A percentile compares a stretch with the other conserved stretches of the same genome.
Conservation (phyloP, 2,888 invertebrate species). For the Oligia fasciuncula region DNA sequence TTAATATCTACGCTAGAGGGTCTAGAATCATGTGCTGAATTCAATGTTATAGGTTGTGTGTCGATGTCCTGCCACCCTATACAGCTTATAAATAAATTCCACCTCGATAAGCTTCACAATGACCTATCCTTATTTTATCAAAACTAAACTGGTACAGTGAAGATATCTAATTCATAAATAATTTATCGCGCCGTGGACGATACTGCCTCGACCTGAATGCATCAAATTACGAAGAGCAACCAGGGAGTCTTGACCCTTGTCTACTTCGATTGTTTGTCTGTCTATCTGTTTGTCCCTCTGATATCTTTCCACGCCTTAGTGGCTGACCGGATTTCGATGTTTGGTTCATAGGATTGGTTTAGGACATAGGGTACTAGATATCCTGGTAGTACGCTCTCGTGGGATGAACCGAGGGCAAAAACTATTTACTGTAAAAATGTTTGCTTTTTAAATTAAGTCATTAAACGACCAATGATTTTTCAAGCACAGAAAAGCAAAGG, state of each 20-base stretch:
- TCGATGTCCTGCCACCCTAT: no score
- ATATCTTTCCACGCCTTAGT: not conserved
- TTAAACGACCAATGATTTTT: not conserved
- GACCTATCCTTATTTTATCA: not conserved
- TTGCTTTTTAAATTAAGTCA: not conserved
- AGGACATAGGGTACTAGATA: not conserved
- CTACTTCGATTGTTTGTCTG: not conserved
- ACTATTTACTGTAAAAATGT: not conserved
- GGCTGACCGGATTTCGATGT: not conserved
- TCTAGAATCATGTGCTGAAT: no score
- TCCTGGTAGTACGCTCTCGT: not conserved
- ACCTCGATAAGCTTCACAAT: not conserved
- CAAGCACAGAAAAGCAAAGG: not conserved
- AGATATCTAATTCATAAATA: conserved; percentile 13
- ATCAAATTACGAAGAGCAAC: not conserved
- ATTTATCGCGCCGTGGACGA: not conserved
- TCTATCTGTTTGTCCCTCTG: not conserved
- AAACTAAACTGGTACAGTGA: not conserved
- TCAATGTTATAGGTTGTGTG: no score
- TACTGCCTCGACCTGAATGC: not conserved
- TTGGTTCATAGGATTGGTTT: no score
- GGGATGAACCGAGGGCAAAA: not conserved
- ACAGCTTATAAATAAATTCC: not conserved
- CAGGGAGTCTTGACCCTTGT: not conserved
- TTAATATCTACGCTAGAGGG: no score